A percentile compares a stretch with the other conserved stretches of the same genome.
Conservation (phyloP, 2,113 vertebrate species). For the Entomyzon cyanotis region DNA sequence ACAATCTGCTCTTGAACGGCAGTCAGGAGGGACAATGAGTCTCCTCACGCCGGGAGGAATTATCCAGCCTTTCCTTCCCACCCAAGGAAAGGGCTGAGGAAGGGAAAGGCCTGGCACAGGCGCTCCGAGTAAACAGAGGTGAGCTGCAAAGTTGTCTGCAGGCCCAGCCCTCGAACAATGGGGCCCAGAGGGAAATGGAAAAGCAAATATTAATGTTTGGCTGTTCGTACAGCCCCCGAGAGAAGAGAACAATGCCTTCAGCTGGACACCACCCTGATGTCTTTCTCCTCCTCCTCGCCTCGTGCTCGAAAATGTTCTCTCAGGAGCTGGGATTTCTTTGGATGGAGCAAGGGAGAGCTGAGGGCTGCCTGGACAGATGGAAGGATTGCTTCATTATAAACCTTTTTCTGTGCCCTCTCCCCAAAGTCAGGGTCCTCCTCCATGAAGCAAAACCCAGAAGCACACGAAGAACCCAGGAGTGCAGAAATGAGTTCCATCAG, state of each 20-base stretch:
- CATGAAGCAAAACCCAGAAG: background rate
- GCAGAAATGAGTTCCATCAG: background rate
- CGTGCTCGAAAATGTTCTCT: background rate
- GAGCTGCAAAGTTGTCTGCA: background rate
- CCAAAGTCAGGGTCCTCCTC: background rate
- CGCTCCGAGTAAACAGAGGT: slow-evolving; percentile 16
- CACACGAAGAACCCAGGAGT: background rate
- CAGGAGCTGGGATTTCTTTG: background rate
- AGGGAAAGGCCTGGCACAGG: slow-evolving; percentile 18
- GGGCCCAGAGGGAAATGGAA: slow-evolving; percentile 23
- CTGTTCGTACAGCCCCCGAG: background rate
- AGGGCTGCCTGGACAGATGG: background rate
- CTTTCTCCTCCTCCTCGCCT: background rate
- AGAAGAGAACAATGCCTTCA: slow-evolving; percentile 18
- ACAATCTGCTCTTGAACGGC: background rate
- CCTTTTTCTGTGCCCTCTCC: accelerated
- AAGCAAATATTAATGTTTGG: slow-evolving; percentile 59
- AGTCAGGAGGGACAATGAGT: background rate
- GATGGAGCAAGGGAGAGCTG: background rate
- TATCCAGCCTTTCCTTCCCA: slow-evolving; percentile 34
- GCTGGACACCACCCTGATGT: background rate
- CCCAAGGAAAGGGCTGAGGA: background rate
- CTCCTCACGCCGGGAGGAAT: slow-evolving; percentile 3
- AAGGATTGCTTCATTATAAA: background rate
- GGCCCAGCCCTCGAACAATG: slow-evolving; percentile 12